Evolutionary conservation across 2,797 vertebrate species (phyloP).

Genomic region (Tauraco hartlaubi): DNA sequence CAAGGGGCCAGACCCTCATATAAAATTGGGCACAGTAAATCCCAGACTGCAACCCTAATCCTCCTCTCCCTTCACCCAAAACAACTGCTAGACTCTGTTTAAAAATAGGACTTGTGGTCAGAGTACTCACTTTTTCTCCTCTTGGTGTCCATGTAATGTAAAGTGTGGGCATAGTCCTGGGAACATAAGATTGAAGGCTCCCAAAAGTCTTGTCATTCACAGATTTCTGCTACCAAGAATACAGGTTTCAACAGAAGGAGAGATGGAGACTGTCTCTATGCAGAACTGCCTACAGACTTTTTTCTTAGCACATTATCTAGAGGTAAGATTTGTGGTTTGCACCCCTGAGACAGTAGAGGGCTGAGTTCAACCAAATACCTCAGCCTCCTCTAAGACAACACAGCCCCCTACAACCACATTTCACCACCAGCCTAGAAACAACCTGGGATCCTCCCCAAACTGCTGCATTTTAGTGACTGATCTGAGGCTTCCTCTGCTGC

Average conservation of each 20-base stretch:
- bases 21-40: not conserved
- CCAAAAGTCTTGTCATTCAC: not conserved
- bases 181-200: not conserved
- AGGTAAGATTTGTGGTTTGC: not conserved
- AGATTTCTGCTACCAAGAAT: not conserved
- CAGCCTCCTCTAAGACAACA: not conserved
- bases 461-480: not conserved
- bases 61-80: not conserved
- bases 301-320: not conserved
- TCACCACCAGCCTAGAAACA: not conserved
- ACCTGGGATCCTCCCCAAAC: not conserved
- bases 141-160: not conserved
- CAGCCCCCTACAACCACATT: not conserved
- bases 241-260: not conserved
- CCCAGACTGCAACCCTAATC: not conserved
- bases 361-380: not conserved
- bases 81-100: not conserved
- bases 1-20: not conserved
- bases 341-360: rapidly evolving
- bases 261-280: rapidly evolving
- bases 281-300: not conserved
- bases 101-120: not conserved
- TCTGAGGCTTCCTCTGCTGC: not conserved
- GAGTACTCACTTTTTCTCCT: not conserved
- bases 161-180: not conserved